Conservation (phyloP, 30 jellyfish, hydroid and myxozoan genomes). For the Chrysaora quinquecirrha region DNA sequence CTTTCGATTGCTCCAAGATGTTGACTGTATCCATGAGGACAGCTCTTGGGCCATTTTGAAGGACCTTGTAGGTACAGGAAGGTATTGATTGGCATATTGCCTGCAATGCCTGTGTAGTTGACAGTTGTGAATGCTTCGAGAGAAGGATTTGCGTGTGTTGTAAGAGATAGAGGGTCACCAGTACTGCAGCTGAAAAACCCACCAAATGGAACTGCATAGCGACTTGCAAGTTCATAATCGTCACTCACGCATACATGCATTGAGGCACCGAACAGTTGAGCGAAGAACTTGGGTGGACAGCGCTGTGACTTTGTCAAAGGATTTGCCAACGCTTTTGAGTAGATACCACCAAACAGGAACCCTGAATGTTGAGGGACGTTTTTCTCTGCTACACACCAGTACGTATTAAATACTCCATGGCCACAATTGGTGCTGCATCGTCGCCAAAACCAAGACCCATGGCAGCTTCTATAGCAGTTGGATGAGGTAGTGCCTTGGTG, state of each 20-base stretch:
- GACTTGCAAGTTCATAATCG: conserved; percentile 69
- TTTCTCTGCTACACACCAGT: conserved; percentile 72
- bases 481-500: conserved; percentile 67
- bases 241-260: conserved; percentile 81
- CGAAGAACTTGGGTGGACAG: conserved; percentile 82
- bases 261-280: conserved; percentile 67
- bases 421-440: conserved; percentile 75
- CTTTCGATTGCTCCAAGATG: conserved; percentile 76
- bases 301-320: conserved; percentile 68
- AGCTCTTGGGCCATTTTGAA: conserved; percentile 68
- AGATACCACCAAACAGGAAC: conserved; percentile 77
- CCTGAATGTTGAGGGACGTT: conserved; percentile 72
- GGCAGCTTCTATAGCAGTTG: conserved; percentile 73
- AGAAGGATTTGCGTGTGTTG: conserved; percentile 28
- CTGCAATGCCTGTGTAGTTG: background rate
- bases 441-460: conserved; percentile 66
- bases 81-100: conserved; percentile 21
- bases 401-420: conserved; percentile 55
- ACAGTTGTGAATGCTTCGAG: conserved; percentile 24
- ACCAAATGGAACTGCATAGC: conserved; percentile 65
- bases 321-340: conserved; percentile 56
- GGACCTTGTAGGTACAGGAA: conserved; percentile 69
- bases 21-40: conserved; percentile 80
- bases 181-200: conserved; percentile 78
- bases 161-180: conserved; percentile 75